Percentiles rank a stretch among this genome's conserved stretches.
Conservation (phyloP, 1,140 invertebrate genomes). For the Apis dorsata region DNA sequence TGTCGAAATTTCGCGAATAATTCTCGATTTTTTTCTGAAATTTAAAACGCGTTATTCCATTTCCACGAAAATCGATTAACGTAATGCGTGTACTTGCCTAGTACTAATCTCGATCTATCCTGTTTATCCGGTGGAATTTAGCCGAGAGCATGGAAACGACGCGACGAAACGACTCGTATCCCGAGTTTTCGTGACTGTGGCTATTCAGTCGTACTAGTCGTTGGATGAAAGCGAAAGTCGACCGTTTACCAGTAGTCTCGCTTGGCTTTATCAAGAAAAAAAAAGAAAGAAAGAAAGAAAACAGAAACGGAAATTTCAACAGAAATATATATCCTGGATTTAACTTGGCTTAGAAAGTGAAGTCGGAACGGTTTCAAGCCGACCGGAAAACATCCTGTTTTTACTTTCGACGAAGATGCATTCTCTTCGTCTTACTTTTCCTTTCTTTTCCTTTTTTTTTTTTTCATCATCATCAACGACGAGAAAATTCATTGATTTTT, state of each 20-base stretch:
- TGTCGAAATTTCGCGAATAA: neutral
- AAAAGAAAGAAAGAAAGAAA: neutral
- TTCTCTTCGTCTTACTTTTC: too few species aligned
- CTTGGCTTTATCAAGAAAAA: neutral
- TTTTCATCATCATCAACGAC: too few species aligned
- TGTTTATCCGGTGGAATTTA: too few species aligned
- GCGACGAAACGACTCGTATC: neutral
- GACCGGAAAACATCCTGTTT: neutral
- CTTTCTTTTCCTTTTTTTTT: too few species aligned
- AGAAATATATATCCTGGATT: neutral
- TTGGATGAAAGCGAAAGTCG: slow-evolving; percentile 40
- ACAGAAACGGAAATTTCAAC: neutral
- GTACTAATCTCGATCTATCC: too few species aligned
- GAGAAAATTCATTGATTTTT: too few species aligned
- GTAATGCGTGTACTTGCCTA: too few species aligned
- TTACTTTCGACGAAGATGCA: too few species aligned
- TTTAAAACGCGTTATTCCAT: too few species aligned
- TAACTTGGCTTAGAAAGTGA: slow-evolving; percentile 33
- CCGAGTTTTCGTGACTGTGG: slow-evolving; percentile 20
- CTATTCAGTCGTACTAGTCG: neutral
- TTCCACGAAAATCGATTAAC: too few species aligned
- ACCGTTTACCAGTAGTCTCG: neutral
- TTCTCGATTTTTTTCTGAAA: too few species aligned
- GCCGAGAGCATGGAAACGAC: too few species aligned
- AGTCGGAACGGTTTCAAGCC: slow-evolving; percentile 23